phyloP scores from a whole-genome alignment of 2,113 vertebrate genomes.

The Ploceus nigricollis region DNA sequence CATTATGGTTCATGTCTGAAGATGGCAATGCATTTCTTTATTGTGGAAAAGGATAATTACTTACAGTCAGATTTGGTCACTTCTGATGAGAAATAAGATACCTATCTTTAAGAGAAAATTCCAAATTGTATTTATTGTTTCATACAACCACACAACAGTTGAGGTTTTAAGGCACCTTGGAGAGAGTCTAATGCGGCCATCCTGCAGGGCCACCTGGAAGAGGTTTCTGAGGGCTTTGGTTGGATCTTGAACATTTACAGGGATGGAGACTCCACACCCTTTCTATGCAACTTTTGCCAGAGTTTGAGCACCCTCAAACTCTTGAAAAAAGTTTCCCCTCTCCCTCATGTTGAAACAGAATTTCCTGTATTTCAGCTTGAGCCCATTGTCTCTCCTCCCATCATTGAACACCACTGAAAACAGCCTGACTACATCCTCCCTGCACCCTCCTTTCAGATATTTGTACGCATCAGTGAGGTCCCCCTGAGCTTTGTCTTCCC shows the following conservation, averaged over 20 bases:
- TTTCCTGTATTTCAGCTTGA: neutral
- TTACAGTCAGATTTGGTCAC: neutral
- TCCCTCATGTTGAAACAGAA: neutral
- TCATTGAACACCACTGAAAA: neutral
- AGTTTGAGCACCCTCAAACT: neutral
- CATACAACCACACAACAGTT: neutral
- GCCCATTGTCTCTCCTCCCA: neutral
- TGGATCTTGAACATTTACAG: neutral
- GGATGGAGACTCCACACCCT: neutral
- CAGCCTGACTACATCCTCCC: neutral
- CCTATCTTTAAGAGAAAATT: neutral
- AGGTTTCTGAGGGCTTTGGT: neutral
- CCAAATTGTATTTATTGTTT: neutral
- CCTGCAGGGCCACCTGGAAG: neutral
- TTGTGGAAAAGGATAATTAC: neutral
- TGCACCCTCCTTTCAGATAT: neutral
- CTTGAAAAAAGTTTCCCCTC: neutral
- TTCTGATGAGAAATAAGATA: neutral
- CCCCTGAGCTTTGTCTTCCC: neutral
- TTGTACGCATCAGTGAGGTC: neutral
- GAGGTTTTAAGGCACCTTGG: neutral
- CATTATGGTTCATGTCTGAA: neutral
- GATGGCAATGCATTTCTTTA: neutral
- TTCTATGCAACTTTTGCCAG: neutral
- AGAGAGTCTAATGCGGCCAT: neutral